Evolutionary conservation across 2,797 vertebrate genomes (phyloP).

Genomic region (Bufotes viridis): DNA sequence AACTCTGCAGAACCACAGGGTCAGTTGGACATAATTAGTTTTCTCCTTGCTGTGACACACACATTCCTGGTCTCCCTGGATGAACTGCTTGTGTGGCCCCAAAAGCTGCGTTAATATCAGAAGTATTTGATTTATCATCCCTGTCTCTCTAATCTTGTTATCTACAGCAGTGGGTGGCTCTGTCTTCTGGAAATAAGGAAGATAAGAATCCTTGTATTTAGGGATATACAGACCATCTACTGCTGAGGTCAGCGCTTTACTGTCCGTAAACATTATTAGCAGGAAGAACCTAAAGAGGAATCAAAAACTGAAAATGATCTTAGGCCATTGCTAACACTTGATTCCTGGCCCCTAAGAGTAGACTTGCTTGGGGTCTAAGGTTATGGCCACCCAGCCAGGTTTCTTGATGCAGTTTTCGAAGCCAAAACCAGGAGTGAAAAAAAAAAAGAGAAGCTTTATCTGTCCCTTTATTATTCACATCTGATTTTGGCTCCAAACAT

Average conservation of each 20-base stretch:
- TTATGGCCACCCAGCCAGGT: neutral
- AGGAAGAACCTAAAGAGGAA: neutral
- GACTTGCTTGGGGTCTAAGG: neutral
- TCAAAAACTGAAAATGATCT: neutral
- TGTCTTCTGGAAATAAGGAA: neutral
- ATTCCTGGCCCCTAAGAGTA: neutral
- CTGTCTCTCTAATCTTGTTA: conserved; percentile 26
- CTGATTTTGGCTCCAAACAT: too few relatives aligned
- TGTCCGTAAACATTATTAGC: neutral
- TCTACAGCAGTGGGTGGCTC: conserved; percentile 23
- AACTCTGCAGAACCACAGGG: neutral
- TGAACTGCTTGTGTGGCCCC: conserved; percentile 2
- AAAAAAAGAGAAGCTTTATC: too few relatives aligned
- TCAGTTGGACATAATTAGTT: neutral
- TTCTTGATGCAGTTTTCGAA: too few relatives aligned
- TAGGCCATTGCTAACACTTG: too few relatives aligned
- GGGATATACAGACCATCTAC: neutral
- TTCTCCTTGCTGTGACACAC: neutral
- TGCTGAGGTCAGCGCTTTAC: neutral
- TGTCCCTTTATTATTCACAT: too few relatives aligned
- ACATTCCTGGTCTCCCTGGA: conserved; percentile 2
- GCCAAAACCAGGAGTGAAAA: too few relatives aligned
- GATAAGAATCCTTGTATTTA: conserved; percentile 5
- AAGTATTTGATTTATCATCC: neutral
- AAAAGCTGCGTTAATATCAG: neutral